Percentiles rank a stretch among this genome's conserved stretches.
These are phyloP conservation scores for Mythimna albipuncta DNA, from an alignment of 2,888 invertebrate genomes.

Conservation along the genomic window DNA sequence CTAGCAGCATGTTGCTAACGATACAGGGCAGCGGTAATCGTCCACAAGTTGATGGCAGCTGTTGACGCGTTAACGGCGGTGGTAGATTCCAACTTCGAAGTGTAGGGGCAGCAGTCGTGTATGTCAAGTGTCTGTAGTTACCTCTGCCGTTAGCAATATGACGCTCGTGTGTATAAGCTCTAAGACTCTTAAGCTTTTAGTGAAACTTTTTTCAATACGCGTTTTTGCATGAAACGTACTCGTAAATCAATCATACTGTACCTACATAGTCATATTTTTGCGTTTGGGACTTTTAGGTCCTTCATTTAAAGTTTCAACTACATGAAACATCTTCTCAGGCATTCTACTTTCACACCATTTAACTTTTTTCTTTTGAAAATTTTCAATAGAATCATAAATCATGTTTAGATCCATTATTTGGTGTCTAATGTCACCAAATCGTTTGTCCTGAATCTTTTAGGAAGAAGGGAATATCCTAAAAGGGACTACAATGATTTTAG, in stretches of 20 bases:
- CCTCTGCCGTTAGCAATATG: too few species aligned
- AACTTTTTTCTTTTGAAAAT: neutral
- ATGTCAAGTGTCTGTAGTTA: too few species aligned
- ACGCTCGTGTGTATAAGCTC: too few species aligned
- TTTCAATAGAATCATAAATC: neutral
- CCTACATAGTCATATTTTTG: neutral
- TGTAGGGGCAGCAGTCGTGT: too few species aligned
- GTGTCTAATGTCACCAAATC: neutral
- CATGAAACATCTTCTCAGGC: neutral
- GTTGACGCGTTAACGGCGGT: too few species aligned
- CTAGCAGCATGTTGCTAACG: too few species aligned
- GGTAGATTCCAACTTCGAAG: too few species aligned
- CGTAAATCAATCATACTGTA: neutral
- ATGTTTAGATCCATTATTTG: slow-evolving; percentile 15
- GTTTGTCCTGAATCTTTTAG: neutral
- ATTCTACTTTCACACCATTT: neutral
- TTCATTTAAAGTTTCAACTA: neutral
- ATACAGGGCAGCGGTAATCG: too few species aligned
- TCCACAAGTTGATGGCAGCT: too few species aligned
- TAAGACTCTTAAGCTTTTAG: slow-evolving; percentile 34
- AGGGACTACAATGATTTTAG: neutral
- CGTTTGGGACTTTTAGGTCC: too few species aligned
- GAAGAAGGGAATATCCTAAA: slow-evolving; percentile 1
- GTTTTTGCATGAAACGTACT: slow-evolving; percentile 39
- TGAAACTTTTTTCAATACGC: neutral